These are phyloP conservation scores for Malacoraja senta DNA, from an alignment of 2,797 vertebrate genomes.

Conservation along the genomic window DNA sequence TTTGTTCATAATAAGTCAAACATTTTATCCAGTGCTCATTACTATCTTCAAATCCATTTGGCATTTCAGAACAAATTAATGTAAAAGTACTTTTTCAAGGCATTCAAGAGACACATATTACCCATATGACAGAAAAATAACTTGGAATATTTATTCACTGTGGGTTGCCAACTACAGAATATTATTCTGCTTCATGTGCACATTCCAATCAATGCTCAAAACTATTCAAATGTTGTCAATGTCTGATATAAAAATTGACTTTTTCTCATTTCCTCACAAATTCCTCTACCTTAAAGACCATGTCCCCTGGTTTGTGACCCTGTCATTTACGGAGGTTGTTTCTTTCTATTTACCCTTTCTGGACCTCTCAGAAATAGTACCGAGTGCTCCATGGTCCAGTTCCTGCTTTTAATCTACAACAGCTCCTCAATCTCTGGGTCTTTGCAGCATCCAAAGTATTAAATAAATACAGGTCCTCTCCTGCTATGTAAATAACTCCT, in stretches of 20 bases:
- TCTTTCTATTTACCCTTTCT: too few species aligned
- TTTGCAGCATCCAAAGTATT: too few species aligned
- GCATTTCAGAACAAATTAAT: conserved; percentile 15
- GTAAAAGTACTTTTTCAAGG: not conserved
- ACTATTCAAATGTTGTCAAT: too few species aligned
- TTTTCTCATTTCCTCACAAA: too few species aligned
- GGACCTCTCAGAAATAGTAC: too few species aligned
- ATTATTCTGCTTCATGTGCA: not conserved
- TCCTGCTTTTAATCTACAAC: too few species aligned
- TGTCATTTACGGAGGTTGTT: too few species aligned
- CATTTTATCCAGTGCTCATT: not conserved
- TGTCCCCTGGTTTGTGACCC: too few species aligned
- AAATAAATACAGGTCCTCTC: not conserved
- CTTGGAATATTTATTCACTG: not conserved
- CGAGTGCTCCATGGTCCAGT: too few species aligned
- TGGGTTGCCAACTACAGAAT: not conserved
- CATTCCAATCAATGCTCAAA: not conserved
- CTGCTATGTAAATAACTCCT: not conserved
- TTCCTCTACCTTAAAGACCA: too few species aligned
- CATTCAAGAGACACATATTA: not conserved
- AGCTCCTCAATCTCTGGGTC: too few species aligned
- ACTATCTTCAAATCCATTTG: not conserved
- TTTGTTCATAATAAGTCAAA: not conserved
- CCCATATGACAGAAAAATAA: not conserved
- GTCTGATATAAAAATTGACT: too few species aligned